phyloP scores from a whole-genome alignment of 2,888 invertebrate genomes.

The Liopterus haemorrhoidalis region DNA sequence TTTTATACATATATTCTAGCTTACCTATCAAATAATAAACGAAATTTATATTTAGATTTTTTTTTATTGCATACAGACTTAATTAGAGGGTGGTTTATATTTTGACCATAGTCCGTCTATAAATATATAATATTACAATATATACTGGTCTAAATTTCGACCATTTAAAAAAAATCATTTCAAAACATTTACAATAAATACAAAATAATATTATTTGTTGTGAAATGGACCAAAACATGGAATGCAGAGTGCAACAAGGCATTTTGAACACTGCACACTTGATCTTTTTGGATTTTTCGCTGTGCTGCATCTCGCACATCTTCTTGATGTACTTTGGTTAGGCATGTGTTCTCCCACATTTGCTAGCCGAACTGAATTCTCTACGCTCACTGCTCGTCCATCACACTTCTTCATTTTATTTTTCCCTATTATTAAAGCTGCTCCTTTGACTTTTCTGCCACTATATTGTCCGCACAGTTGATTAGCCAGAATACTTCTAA shows the following conservation, averaged over 20 bases:
- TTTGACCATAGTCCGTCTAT: constrained; percentile 5
- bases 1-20: not conserved
- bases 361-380: too few relatives aligned
- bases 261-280: constrained; percentile 19
- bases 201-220: constrained; percentile 16
- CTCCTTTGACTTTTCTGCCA: too few relatives aligned
- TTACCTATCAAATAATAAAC: too few relatives aligned
- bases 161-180: not conserved
- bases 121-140: not conserved
- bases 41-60: constrained; percentile 5
- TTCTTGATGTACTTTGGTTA: constrained; percentile 17
- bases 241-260: constrained; percentile 25
- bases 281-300: constrained; percentile 22
- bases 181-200: not conserved
- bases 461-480: too few relatives aligned
- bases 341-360: constrained; percentile 23
- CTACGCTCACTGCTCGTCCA: too few relatives aligned
- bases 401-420: constrained; percentile 16
- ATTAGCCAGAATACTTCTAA: too few relatives aligned
- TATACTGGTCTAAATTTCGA: constrained; percentile 5
- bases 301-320: constrained; percentile 27
- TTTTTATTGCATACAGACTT: not conserved
- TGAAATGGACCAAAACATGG: constrained; percentile 11
- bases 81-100: constrained; percentile 4
- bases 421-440: constrained; percentile 14